Conservation (phyloP, 2,113 vertebrate genomes). For the Clarias gariepinus region DNA sequence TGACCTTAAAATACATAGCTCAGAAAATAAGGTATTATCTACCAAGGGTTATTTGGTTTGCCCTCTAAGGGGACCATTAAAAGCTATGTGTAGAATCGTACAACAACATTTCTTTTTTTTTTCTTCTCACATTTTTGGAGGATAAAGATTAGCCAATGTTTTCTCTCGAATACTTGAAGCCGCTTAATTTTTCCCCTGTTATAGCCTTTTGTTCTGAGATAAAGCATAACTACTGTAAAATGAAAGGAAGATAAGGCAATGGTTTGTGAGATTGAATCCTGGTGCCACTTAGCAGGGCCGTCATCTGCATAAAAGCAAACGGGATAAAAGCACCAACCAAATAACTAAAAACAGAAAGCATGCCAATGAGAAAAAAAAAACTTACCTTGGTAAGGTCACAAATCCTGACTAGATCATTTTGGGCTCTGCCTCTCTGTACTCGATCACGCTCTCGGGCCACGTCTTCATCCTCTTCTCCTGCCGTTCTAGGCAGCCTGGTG, state of each 20-base stretch:
- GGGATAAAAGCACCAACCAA: neutral
- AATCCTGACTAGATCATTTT: conserved; percentile 87
- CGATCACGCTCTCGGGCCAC: conserved; percentile 87
- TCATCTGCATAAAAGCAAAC: neutral
- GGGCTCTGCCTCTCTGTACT: conserved; percentile 79
- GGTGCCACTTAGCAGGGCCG: neutral
- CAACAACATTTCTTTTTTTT: neutral
- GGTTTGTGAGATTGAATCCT: neutral
- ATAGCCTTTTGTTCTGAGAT: neutral
- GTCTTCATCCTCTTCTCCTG: conserved; percentile 89
- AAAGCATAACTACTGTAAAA: neutral
- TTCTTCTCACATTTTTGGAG: neutral
- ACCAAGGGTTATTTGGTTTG: neutral
- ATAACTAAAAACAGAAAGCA: neutral
- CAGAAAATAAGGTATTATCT: neutral
- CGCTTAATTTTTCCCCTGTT: neutral
- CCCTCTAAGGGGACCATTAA: neutral
- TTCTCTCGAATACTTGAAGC: neutral
- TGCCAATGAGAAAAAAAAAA: neutral
- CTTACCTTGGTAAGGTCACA: conserved; percentile 91
- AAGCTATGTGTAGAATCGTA: neutral
- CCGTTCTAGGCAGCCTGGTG: conserved; percentile 70
- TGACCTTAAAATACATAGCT: neutral
- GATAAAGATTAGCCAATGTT: neutral
- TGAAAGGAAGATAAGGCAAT: neutral